These are phyloP conservation scores for Passer montanus DNA, from an alignment of 2,113 vertebrate genomes.

Conservation along the genomic window DNA sequence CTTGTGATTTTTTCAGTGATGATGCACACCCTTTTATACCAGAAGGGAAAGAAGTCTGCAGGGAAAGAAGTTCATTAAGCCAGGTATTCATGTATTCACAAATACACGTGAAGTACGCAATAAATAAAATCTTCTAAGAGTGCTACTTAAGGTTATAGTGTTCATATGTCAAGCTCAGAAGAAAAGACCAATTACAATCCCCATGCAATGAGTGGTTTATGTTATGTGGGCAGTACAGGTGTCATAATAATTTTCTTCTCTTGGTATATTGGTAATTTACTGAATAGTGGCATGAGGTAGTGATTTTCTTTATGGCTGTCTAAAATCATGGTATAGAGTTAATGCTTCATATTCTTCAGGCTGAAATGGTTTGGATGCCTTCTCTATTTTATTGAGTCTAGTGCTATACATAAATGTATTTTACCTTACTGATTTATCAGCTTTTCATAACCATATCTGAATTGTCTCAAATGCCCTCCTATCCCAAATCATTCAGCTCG, in stretches of 20 bases:
- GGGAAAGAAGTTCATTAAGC: background rate
- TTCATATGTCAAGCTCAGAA: background rate
- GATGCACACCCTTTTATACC: background rate
- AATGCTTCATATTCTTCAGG: background rate
- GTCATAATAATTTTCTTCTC: background rate
- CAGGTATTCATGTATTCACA: background rate
- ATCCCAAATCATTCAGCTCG: background rate
- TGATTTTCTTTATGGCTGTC: slow-evolving; percentile 17
- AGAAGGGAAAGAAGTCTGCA: background rate
- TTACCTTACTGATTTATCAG: background rate
- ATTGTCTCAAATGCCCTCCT: background rate
- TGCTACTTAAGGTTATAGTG: background rate
- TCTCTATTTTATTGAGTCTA: background rate
- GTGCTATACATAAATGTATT: background rate
- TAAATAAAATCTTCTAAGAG: background rate
- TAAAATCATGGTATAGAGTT: background rate
- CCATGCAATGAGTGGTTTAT: background rate
- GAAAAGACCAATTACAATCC: background rate
- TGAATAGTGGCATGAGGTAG: background rate
- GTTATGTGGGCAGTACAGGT: background rate
- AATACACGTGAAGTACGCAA: background rate
- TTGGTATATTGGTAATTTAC: background rate
- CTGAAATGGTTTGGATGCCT: background rate
- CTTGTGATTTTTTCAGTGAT: background rate
- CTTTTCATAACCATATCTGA: background rate